Percentiles rank a stretch among this genome's conserved stretches.
phyloP scores from a whole-genome alignment of 2,113 vertebrate species.

The Tychaedon coryphoeus region DNA sequence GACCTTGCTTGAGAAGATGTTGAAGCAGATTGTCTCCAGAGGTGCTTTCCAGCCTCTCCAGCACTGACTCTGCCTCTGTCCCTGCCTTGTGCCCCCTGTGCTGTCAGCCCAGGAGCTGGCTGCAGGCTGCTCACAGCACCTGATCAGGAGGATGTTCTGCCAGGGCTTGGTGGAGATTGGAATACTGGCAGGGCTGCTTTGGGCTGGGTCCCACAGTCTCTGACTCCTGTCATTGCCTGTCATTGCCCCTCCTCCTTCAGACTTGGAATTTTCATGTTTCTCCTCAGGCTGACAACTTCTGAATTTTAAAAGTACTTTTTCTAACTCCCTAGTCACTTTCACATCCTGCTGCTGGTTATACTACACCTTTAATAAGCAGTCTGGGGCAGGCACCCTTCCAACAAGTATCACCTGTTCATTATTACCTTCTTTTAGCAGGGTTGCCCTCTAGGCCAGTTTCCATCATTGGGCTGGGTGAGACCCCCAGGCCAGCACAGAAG shows the following conservation, averaged over 20 bases:
- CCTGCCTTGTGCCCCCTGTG: not conserved
- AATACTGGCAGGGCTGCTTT: not conserved
- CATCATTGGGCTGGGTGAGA: not conserved
- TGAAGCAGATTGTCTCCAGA: not conserved
- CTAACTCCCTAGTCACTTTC: not conserved
- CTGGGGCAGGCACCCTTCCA: not conserved
- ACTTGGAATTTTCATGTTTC: not conserved
- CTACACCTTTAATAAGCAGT: not conserved
- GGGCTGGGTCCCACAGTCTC: not conserved
- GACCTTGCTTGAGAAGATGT: not conserved
- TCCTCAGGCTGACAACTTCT: not conserved
- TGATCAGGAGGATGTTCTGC: not conserved
- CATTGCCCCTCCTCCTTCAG: not conserved
- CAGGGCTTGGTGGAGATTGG: not conserved
- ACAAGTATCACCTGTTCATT: not conserved
- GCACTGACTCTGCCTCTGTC: not conserved
- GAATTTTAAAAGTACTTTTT: not conserved
- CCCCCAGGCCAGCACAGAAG: not conserved
- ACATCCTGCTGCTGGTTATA: not conserved
- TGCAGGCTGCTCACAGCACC: not conserved
- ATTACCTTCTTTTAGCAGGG: not conserved
- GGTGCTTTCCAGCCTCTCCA: not conserved
- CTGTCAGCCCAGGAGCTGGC: not conserved
- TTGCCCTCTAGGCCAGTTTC: not conserved
- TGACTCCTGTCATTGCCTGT: not conserved